Base-by-base conservation (phyloP, 2,797 vertebrate species). In the Alfaro cultratus region DNA sequence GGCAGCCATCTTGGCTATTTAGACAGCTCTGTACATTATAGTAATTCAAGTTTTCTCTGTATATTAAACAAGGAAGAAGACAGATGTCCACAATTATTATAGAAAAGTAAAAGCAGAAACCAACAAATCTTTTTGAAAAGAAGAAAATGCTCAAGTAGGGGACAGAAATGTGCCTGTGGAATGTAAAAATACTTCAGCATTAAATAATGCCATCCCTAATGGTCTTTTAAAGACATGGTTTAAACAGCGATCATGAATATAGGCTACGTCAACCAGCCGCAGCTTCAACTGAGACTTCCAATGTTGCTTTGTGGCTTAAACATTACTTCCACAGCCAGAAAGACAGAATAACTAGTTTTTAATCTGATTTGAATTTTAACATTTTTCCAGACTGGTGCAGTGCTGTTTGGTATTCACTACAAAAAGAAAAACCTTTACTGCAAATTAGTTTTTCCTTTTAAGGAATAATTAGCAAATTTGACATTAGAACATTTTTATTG, bases 281-380 rank as follows among this genome's bases (percentile, higher is more conserved):
- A 85, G 78, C 86, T 78, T 82, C 86, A 83, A 74, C 72, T 74
- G 83, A 85, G 82, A 83, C 80, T 46, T 88, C 79, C 89, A 80
- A 85, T 74, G 78, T 89, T 88, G 81, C 86, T 85, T 74, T 92
- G 90, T 75, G 92, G 92, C 76, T 68, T 86, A 83, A 86, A 85
- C 93, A 92, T 90, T 89, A 90, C 78, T 91, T 88, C 75, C 31
- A 62, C 83, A 88, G 90, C 89, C 84, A 88, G 87, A 90, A 93
- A 91, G 72, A 34, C 46, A 88, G 87, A 91, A 94, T 91, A 74
- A 31, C 53, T 87, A 77, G 76, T 87, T 88, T 90, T 91, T 84
- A 87, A 90, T 93, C 85, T 91, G 91, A 92, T 89, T 85, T 90
- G 85, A 88, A 92, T 92, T 92, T 91, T 91, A 93, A 90, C 85